Evolutionary conservation across 2,113 vertebrate species (phyloP).

Genomic region (Donacobius atricapilla): DNA sequence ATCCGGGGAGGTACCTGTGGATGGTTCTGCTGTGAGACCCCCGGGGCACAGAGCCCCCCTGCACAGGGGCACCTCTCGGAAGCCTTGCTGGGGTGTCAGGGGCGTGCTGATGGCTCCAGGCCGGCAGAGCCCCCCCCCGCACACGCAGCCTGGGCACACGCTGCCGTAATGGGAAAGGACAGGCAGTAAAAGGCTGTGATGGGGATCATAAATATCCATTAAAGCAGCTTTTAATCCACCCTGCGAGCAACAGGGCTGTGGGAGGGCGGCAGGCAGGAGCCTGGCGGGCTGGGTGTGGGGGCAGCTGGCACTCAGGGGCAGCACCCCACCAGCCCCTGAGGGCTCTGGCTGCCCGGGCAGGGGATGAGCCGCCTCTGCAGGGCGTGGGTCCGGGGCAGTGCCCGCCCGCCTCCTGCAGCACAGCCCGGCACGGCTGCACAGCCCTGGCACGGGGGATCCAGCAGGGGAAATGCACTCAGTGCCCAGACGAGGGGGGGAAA

Average conservation of each 20-base stretch:
- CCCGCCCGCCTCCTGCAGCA: neutral
- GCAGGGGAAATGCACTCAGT: neutral
- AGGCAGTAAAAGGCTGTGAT: conserved; percentile 40
- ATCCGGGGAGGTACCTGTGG: rapidly evolving
- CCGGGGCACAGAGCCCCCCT: rapidly evolving
- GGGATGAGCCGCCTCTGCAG: neutral
- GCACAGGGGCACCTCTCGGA: neutral
- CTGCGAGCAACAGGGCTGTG: neutral
- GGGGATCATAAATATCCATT: conserved; percentile 57
- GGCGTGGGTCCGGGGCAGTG: neutral
- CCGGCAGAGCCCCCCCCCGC: neutral
- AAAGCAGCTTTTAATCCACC: conserved; percentile 38
- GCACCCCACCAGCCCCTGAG: rapidly evolving
- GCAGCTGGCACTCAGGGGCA: neutral
- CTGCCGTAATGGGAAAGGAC: neutral
- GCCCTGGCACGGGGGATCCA: rapidly evolving
- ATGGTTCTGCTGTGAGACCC: neutral
- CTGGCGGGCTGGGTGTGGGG: neutral
- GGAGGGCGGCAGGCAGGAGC: neutral
- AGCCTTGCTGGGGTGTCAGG: neutral
- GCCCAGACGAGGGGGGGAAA: neutral
- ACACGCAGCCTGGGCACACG: neutral
- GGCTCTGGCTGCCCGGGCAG: neutral
- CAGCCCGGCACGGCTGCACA: neutral
- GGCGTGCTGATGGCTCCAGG: neutral